Evolutionary conservation across 1,140 invertebrate species (phyloP), one percentile per base, ranked within the genome.

Genomic region (Cotesia vestalis): DNA sequence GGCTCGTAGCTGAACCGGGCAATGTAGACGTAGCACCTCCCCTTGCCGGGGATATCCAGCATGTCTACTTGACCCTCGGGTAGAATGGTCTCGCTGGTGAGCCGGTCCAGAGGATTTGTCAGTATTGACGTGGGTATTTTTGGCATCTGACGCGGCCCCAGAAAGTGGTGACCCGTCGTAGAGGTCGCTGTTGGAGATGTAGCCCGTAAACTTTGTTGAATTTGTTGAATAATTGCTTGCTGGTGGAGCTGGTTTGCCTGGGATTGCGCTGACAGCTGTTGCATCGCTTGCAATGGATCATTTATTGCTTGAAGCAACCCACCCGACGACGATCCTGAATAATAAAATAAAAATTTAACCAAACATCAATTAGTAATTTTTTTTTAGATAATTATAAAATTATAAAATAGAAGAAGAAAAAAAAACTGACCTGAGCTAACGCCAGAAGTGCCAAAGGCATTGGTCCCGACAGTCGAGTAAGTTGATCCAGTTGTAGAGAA

Each of bases 1-100:
- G 98, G 98, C 83, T 99, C 97, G 80, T 99, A 99, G 52, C 92
- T 95, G 84, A 97, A 99, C 78, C 95, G 94, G 14, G 96, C 95
- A 66, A 97, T 95, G 84, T 95, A 97, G 69, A 97, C 95, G 81
- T 95, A 95, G 86, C 96, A 97, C 66, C 94, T 90, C 34, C 96
- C 96, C 84, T 96, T 95, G 60, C 95, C 95, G 12, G 96, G 95
- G 78, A 97, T 95, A 78, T 98, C 95, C 78, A 97, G 88, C 93
- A 96, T 95, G 80, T 98, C 96, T 46, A 95, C 93, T 80, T 92
- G 91, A 57, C 87, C 90, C 66, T 92, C 91, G 4, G 85, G 64
- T 2, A 83, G 71, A 27, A 84, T 79, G 55, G 76, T 80, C 20
- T 86, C 81, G 66, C 82, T 85, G n/a, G 81, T 81, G 9, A 85